A percentile compares a stretch with the other conserved stretches of the same genome.
phyloP scores from a whole-genome alignment of 1,140 invertebrate species.

The Diuraphis noxia region DNA sequence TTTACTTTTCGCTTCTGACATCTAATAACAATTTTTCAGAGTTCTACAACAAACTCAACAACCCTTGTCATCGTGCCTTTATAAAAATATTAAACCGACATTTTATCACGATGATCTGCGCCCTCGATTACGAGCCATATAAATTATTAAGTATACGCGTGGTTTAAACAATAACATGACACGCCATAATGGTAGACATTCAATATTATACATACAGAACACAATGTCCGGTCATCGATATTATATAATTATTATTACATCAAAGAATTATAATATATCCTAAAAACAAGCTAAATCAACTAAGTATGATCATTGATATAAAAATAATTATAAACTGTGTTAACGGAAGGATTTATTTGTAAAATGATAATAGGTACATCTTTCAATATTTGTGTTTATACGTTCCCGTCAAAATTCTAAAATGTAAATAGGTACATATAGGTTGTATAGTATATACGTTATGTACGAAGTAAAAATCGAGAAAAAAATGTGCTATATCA shows the following conservation, averaged over 20 bases:
- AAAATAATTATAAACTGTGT: not conserved
- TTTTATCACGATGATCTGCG: not conserved
- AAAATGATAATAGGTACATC: not conserved
- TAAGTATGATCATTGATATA: not conserved
- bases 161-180: not conserved
- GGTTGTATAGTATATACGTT: not conserved
- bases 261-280: not conserved
- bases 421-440: not conserved
- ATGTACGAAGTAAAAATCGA: not conserved
- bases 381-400: no score
- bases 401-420: not conserved
- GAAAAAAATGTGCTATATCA: not conserved
- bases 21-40: not conserved
- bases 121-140: not conserved
- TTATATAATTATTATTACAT: not conserved
- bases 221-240: not conserved
- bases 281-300: not conserved
- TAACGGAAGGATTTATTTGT: no score
- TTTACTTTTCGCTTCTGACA: not conserved
- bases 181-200: not conserved
- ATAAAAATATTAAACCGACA: not conserved
- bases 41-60: not conserved
- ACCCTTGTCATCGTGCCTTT: not conserved
- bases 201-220: not conserved
- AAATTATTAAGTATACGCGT: not conserved